Evolutionary conservation across 1,140 invertebrate genomes (phyloP).

Genomic region (Calliphora vicina): DNA sequence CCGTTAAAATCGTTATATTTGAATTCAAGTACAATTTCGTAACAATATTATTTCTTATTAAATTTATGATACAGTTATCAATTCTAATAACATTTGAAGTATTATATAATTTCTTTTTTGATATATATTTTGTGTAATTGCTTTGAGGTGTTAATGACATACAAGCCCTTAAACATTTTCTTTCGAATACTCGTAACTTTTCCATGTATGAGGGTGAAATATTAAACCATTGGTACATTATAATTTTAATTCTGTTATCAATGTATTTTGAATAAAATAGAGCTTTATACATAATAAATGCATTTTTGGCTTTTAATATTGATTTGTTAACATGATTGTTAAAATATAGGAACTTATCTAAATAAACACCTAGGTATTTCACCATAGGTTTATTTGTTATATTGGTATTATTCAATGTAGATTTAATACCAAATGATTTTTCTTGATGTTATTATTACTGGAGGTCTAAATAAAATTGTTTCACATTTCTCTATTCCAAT

Average conservation of each 20-base stretch:
- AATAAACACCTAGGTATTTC: not conserved
- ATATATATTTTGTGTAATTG: not conserved
- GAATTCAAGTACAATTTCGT: too few relatives aligned
- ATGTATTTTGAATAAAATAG: not conserved
- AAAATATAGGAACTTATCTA: too few relatives aligned
- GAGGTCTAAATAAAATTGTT: constrained; percentile 23
- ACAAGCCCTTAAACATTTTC: not conserved
- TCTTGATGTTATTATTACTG: not conserved
- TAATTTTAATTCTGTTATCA: not conserved
- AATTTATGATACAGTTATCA: not conserved
- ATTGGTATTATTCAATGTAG: too few relatives aligned
- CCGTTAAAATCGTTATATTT: too few relatives aligned
- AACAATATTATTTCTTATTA: not conserved
- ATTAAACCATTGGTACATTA: constrained; percentile 5
- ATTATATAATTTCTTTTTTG: too few relatives aligned
- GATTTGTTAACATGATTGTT: not conserved
- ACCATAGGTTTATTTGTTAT: too few relatives aligned
- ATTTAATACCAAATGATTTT: not conserved
- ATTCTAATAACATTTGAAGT: not conserved
- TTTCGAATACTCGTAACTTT: too few relatives aligned
- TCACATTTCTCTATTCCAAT: constrained; percentile 28
- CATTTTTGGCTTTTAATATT: not conserved
- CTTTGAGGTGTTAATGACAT: not conserved
- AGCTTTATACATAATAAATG: not conserved
- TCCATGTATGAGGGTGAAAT: not conserved